Conservation (phyloP, 64 coral and sea anemone genomes). For the Montipora efflorescens region DNA sequence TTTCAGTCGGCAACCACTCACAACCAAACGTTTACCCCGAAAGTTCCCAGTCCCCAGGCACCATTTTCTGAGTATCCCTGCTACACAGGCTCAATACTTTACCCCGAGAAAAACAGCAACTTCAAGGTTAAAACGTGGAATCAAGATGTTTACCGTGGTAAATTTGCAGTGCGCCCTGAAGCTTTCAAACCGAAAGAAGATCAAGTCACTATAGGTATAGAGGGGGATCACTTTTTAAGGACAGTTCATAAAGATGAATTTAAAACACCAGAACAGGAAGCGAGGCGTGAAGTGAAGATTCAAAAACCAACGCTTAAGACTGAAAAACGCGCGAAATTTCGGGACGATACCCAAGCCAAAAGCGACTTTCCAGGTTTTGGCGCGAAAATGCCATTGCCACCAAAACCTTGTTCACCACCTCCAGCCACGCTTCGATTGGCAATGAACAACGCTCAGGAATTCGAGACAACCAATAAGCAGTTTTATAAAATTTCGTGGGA, state of each 20-base stretch:
- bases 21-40: slow-evolving; percentile 80
- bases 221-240: slow-evolving; percentile 82
- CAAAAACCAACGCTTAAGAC: slow-evolving; percentile 74
- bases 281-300: slow-evolving; percentile 51
- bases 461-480: slow-evolving; percentile 88
- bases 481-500: slow-evolving; percentile 93
- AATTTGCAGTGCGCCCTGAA: slow-evolving; percentile 75
- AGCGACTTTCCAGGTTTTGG: slow-evolving; percentile 96
- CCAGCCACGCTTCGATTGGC: slow-evolving; percentile 90
- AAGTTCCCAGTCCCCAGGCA: slow-evolving; percentile 67
- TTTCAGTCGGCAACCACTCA: slow-evolving; percentile 90
- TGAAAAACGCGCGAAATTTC: slow-evolving; percentile 79
- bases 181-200: slow-evolving; percentile 49
- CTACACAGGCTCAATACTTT: slow-evolving; percentile 92
- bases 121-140: slow-evolving; percentile 84
- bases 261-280: slow-evolving; percentile 77
- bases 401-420: slow-evolving; percentile 81
- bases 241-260: slow-evolving; percentile 82
- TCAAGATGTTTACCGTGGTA: slow-evolving; percentile 94
- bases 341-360: slow-evolving; percentile 87
- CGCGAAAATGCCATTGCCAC: slow-evolving; percentile 83
- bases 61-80: slow-evolving; percentile 84
- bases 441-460: slow-evolving; percentile 81
- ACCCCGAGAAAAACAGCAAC: slow-evolving; percentile 72
- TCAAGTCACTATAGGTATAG: slow-evolving; percentile 82